Evolutionary conservation across 2,888 invertebrate genomes (phyloP).

Genomic region (Hydroisotoma schaefferi): DNA sequence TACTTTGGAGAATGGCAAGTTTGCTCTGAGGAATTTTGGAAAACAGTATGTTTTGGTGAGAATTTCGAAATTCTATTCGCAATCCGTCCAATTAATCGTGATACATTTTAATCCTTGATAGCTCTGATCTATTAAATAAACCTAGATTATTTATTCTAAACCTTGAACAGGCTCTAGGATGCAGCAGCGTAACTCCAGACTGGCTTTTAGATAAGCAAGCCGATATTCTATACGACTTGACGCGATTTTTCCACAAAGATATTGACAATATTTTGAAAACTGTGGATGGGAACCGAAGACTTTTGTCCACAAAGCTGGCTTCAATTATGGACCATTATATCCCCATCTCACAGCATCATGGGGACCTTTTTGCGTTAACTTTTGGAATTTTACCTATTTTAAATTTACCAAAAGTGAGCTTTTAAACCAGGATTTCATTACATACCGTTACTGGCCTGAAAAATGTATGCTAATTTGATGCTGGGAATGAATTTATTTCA

Average conservation of each 20-base stretch:
- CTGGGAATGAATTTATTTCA: too few species aligned
- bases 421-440: neutral
- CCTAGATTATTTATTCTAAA: too few species aligned
- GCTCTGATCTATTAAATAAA: too few species aligned
- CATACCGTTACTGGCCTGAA: too few species aligned
- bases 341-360: slow-evolving; percentile 76
- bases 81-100: neutral
- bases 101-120: slow-evolving; percentile 25
- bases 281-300: slow-evolving; percentile 57
- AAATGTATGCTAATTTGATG: too few species aligned
- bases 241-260: slow-evolving; percentile 81
- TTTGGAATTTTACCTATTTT: slow-evolving; percentile 79
- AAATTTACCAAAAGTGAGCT: slow-evolving; percentile 70
- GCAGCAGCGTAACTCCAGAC: slow-evolving; percentile 79
- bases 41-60: neutral
- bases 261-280: slow-evolving; percentile 66
- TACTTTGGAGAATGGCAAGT: neutral
- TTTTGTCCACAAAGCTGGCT: slow-evolving; percentile 70
- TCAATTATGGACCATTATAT: slow-evolving; percentile 86
- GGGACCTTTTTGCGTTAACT: slow-evolving; percentile 60
- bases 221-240: slow-evolving; percentile 68
- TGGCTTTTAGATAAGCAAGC: slow-evolving; percentile 76
- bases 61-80: too few species aligned
- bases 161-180: slow-evolving; percentile 78
- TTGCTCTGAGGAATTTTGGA: neutral